A percentile compares a stretch with the other conserved stretches of the same genome.
These are phyloP conservation scores for Petrolisthes cinctipes DNA, from an alignment of 2,888 invertebrate genomes.

Conservation along the genomic window DNA sequence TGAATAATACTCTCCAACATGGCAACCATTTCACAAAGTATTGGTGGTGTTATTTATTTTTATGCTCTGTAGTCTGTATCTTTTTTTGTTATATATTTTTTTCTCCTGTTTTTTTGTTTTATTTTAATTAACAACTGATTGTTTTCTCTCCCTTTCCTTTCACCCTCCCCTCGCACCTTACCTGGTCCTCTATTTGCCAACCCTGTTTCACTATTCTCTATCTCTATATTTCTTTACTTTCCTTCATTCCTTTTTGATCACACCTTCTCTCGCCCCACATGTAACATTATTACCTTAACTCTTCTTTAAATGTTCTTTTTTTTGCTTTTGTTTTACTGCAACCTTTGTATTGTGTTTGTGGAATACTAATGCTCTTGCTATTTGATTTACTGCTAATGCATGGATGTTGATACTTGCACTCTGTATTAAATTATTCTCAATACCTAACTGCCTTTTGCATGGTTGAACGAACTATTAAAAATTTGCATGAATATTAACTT, in stretches of 20 bases:
- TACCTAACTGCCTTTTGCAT: too few relatives aligned
- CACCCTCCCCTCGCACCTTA: too few relatives aligned
- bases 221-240: constrained; percentile 2
- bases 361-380: too few relatives aligned
- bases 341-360: too few relatives aligned
- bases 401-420: too few relatives aligned
- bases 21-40: too few relatives aligned
- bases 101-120: neutral
- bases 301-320: neutral
- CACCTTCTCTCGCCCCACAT: neutral
- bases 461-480: too few relatives aligned
- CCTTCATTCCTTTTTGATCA: neutral
- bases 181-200: neutral
- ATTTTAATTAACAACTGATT: neutral
- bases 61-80: neutral
- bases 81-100: neutral
- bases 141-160: neutral
- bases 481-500: too few relatives aligned
- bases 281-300: neutral
- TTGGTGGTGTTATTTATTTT: neutral
- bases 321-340: too few relatives aligned
- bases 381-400: too few relatives aligned
- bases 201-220: neutral
- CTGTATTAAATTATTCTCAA: too few relatives aligned
- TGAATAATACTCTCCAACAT: neutral